Evolutionary conservation across 2,113 vertebrate species (phyloP).

Genomic region (human (Homo sapiens)): GRCh38 chr3:34795001-34795500

Average conservation of each 20-base stretch:
- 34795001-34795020: neutral
- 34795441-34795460: neutral
- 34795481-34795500: neutral
- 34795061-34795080: neutral
- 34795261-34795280: neutral
- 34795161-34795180: neutral
- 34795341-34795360: neutral
- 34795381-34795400: neutral
- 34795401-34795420: neutral
- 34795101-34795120: neutral
- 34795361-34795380: neutral
- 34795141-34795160: neutral
- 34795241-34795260: neutral
- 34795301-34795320: neutral
- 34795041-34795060: neutral
- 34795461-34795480: neutral
- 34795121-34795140: neutral
- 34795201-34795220: neutral
- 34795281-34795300: neutral
- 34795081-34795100: neutral
- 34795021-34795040: neutral
- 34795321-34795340: neutral
- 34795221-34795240: neutral
- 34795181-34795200: neutral
- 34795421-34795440: neutral